phyloP scores from a whole-genome alignment of 2,888 invertebrate genomes.

The Nemoura dubitans region DNA sequence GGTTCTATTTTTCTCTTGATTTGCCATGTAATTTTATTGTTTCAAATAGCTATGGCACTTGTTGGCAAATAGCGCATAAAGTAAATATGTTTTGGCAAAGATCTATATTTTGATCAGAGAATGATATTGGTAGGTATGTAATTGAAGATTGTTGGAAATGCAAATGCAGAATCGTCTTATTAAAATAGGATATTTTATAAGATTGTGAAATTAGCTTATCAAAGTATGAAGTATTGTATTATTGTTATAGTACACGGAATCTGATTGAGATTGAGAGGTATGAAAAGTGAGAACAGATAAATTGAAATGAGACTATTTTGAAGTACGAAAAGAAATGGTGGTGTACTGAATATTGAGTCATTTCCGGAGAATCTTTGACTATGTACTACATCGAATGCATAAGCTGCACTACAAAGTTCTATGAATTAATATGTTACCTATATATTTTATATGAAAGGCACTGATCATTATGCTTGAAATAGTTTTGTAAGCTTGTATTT shows the following conservation, averaged over 20 bases:
- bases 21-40: background rate
- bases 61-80: background rate
- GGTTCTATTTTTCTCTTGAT: background rate
- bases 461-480: background rate
- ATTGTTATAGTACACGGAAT: too few species aligned
- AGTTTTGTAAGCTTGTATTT: background rate
- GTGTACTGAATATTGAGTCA: background rate
- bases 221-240: too few species aligned
- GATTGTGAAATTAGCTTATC: too few species aligned
- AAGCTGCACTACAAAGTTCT: background rate
- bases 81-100: background rate
- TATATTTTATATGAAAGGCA: background rate
- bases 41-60: background rate
- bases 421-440: background rate
- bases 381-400: background rate
- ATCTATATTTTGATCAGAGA: background rate
- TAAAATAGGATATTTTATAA: background rate
- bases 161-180: too few species aligned
- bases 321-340: background rate
- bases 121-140: too few species aligned
- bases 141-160: too few species aligned
- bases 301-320: background rate
- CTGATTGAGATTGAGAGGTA: background rate
- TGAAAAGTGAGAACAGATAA: background rate
- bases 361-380: background rate